Conservation (phyloP, 2,113 vertebrate species). For the Etheostoma spectabile region DNA sequence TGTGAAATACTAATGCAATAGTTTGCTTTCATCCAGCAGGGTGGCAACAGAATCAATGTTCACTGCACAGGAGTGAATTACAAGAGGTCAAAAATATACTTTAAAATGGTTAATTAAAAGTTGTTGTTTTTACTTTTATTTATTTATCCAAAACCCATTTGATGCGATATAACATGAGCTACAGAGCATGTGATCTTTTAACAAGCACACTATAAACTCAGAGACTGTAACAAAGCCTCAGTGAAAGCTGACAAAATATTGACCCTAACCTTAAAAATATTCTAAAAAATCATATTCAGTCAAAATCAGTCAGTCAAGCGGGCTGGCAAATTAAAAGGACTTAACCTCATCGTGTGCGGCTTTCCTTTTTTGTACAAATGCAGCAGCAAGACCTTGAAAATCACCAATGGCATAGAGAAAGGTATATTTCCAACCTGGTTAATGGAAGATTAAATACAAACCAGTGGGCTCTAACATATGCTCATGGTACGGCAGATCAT, state of each 20-base stretch:
- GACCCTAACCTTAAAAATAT: constrained; percentile 31
- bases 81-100: constrained; percentile 2
- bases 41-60: constrained; percentile 2
- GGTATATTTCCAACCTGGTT: constrained; percentile 48
- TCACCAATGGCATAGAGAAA: constrained; percentile 8
- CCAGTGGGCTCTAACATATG: constrained; percentile 39
- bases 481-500: constrained; percentile 20
- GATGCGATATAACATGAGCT: constrained; percentile 9
- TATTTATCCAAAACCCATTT: not conserved
- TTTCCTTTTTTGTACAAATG: constrained; percentile 3
- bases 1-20: not conserved
- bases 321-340: constrained; percentile 32
- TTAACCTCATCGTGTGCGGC: constrained; percentile 1
- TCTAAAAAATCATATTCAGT: too few relatives aligned
- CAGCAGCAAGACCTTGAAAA: constrained; percentile 35
- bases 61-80: not conserved
- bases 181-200: not conserved
- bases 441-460: constrained; percentile 55
- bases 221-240: constrained; percentile 26
- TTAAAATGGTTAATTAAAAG: constrained; percentile 19
- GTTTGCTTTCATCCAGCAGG: not conserved
- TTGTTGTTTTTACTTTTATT: too few relatives aligned
- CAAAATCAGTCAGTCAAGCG: constrained; percentile 36
- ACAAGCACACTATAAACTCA: constrained; percentile 10
- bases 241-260: constrained; percentile 15